Evolutionary conservation across 92 coral and sea anemone species (phyloP).

Genomic region (Phenganax stokvisi): DNA sequence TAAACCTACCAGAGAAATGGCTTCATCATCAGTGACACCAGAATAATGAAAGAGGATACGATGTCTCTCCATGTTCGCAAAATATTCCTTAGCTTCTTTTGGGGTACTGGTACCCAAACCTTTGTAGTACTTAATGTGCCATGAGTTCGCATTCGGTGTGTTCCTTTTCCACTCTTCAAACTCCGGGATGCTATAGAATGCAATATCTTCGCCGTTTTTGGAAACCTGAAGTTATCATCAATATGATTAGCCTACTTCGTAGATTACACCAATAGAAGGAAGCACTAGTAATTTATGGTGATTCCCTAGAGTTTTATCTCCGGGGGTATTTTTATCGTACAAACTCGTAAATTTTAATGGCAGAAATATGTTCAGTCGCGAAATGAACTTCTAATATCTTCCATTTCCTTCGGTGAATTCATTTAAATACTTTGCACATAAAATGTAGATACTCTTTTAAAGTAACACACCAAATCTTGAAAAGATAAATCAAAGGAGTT

Average conservation of each 20-base stretch:
- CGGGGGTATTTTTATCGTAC: no score
- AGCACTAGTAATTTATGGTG: no score
- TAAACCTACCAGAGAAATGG: slow-evolving; percentile 79
- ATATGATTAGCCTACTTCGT: neutral
- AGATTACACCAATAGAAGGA: neutral
- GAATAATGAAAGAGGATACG: slow-evolving; percentile 74
- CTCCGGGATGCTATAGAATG: slow-evolving; percentile 97
- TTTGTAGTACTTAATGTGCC: slow-evolving; percentile 97
- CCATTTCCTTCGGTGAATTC: no score
- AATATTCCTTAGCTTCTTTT: slow-evolving; percentile 97
- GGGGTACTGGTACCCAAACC: slow-evolving; percentile 99
- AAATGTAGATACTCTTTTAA: no score
- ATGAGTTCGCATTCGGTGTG: slow-evolving; percentile 62
- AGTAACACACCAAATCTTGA: no score
- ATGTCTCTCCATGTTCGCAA: slow-evolving; percentile 89
- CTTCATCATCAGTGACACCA: slow-evolving; percentile 81
- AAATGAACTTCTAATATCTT: no score
- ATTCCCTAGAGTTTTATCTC: no score
- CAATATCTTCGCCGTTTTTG: slow-evolving; percentile 67
- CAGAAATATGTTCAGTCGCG: no score
- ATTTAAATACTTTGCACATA: no score
- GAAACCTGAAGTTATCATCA: slow-evolving; percentile 51
- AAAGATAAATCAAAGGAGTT: no score
- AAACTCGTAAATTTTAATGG: no score
- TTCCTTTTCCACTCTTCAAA: slow-evolving; percentile 92